Evolutionary conservation across 2,888 invertebrate species (phyloP).

Genomic region (Hyalella azteca): DNA sequence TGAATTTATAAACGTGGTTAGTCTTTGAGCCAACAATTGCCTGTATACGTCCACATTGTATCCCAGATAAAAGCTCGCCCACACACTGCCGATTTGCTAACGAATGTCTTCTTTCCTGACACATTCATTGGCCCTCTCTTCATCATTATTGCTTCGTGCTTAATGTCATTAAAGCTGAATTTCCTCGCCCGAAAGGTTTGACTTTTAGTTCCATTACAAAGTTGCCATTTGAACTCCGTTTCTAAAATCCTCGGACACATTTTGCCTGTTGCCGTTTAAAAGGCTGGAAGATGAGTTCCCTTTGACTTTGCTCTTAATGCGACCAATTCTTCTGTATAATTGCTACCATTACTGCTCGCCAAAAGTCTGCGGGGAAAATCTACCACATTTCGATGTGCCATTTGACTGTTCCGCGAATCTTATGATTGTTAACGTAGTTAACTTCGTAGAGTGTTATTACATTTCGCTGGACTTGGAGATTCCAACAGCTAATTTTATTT

Average conservation of each 20-base stretch:
- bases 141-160: slow-evolving; percentile 32
- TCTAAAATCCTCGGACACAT: slow-evolving; percentile 32
- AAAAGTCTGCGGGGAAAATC: slow-evolving; percentile 24
- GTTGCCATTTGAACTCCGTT: slow-evolving; percentile 36
- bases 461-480: not conserved
- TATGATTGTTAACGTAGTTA: not conserved
- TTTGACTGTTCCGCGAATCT: not conserved
- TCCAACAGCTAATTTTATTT: not conserved
- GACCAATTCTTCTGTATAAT: slow-evolving; percentile 36
- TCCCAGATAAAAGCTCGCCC: too few species aligned
- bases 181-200: slow-evolving; percentile 27
- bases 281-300: slow-evolving; percentile 35
- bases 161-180: slow-evolving; percentile 28
- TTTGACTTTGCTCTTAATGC: slow-evolving; percentile 28
- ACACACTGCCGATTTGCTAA: not conserved
- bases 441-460: not conserved
- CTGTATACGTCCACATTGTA: too few species aligned
- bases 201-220: slow-evolving; percentile 36
- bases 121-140: slow-evolving; percentile 3
- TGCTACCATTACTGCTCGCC: slow-evolving; percentile 25
- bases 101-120: slow-evolving; percentile 13
- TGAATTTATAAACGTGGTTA: too few species aligned
- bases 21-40: too few species aligned
- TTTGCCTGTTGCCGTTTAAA: slow-evolving; percentile 35
- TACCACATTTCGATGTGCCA: slow-evolving; percentile 16